A percentile compares a stretch with the other conserved stretches of the same genome.
Evolutionary conservation across 2,113 vertebrate species (phyloP).

Genomic region (Corythoichthys haematopterus): DNA sequence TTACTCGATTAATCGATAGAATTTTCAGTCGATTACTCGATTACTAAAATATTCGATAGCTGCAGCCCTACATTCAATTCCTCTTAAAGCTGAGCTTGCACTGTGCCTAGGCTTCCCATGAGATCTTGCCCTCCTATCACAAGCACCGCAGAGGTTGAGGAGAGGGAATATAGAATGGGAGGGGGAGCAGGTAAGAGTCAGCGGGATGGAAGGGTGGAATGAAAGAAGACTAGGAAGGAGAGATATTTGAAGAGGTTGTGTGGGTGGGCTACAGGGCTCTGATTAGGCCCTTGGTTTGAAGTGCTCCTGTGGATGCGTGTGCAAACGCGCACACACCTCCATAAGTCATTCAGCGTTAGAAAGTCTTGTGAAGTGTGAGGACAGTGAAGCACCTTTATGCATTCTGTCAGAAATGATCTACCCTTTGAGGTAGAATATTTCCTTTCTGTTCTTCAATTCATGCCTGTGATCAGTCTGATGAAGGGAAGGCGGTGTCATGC

Average conservation of each 20-base stretch:
- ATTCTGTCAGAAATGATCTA: constrained; percentile 60
- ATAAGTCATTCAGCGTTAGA: constrained; percentile 46
- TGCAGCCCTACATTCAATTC: too few species aligned
- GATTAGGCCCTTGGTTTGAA: constrained; percentile 67
- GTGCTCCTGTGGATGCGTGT: constrained; percentile 39
- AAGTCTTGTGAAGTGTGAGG: constrained; percentile 56
- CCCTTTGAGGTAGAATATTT: constrained; percentile 59
- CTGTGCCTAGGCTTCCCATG: constrained; percentile 33
- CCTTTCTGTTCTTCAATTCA: constrained; percentile 58
- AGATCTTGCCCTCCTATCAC: not conserved
- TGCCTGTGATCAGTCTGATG: constrained; percentile 50
- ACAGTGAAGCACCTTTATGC: constrained; percentile 47
- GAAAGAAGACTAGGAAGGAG: constrained; percentile 38
- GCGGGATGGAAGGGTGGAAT: constrained; percentile 32
- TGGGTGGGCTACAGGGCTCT: constrained; percentile 64
- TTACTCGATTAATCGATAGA: too few species aligned
- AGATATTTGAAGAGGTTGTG: constrained; percentile 44
- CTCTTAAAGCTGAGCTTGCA: constrained; percentile 29
- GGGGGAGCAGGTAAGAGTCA: not conserved
- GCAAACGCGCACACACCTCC: constrained; percentile 23
- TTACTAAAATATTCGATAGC: too few species aligned
- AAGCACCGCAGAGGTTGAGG: constrained; percentile 8
- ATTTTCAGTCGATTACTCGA: too few species aligned
- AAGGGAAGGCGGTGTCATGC: constrained; percentile 39
- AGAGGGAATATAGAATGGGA: constrained; percentile 16